These are phyloP conservation scores for Hirtodrosophila alboralis DNA, from an alignment of 2,888 invertebrate species.

Conservation along the genomic window DNA sequence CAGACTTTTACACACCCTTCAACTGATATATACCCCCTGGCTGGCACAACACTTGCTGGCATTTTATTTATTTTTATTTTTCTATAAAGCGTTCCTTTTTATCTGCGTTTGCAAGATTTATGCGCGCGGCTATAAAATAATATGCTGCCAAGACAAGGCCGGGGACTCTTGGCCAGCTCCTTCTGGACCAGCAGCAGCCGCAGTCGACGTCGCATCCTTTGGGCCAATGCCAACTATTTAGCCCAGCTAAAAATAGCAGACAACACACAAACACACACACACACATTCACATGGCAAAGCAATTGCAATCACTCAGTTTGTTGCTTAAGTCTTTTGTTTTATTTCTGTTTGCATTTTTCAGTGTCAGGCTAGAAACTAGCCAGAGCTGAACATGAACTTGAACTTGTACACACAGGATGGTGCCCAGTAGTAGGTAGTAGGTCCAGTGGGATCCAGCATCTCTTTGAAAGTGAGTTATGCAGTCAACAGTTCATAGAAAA, in stretches of 20 bases:
- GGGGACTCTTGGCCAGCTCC: slow-evolving; percentile 44
- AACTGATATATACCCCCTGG: too few relatives aligned
- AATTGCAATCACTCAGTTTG: slow-evolving; percentile 79
- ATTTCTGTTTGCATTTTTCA: slow-evolving; percentile 79
- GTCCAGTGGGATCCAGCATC: slow-evolving; percentile 45
- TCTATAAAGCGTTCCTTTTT: slow-evolving; percentile 78
- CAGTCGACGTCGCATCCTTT: slow-evolving; percentile 60
- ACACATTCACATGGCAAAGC: slow-evolving; percentile 54
- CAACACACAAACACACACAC: slow-evolving; percentile 14
- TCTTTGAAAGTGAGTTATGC: slow-evolving; percentile 72
- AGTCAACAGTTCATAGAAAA: slow-evolving; percentile 76
- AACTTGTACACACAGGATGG: too few relatives aligned
- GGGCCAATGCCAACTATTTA: slow-evolving; percentile 77
- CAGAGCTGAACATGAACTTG: too few relatives aligned
- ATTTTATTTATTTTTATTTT: slow-evolving; percentile 77
- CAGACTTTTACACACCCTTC: not conserved
- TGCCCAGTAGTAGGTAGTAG: too few relatives aligned
- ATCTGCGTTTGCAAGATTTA: slow-evolving; percentile 79
- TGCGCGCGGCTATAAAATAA: slow-evolving; percentile 78
- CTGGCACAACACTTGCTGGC: slow-evolving; percentile 22
- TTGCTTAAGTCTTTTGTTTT: slow-evolving; percentile 79
- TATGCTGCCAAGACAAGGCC: slow-evolving; percentile 76
- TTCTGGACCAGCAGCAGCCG: slow-evolving; percentile 35
- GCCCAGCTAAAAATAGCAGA: slow-evolving; percentile 69
- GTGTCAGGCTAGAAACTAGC: slow-evolving; percentile 71